Percentiles rank a stretch among this genome's conserved stretches.
Conservation (phyloP, 2,888 invertebrate species). For the Deilephila elpenor region DNA sequence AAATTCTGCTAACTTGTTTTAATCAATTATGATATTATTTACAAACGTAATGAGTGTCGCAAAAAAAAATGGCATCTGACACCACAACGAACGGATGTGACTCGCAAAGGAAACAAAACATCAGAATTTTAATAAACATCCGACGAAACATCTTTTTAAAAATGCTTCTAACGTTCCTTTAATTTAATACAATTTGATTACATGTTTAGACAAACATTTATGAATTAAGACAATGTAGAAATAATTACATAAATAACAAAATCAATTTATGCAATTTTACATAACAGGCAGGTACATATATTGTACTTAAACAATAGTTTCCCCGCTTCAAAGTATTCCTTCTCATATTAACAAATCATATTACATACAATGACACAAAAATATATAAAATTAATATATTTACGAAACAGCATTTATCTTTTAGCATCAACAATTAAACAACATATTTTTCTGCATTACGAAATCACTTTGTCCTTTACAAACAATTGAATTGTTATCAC, state of each 20-base stretch:
- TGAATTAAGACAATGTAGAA: too few species aligned
- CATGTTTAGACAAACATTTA: too few species aligned
- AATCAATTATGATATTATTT: slow-evolving; percentile 5
- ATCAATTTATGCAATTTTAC: too few species aligned
- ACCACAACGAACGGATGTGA: not conserved
- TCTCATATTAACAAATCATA: too few species aligned
- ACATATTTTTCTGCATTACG: not conserved
- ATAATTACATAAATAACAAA: too few species aligned
- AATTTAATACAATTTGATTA: not conserved
- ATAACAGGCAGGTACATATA: too few species aligned
- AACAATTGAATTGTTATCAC: not conserved
- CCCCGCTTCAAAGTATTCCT: too few species aligned
- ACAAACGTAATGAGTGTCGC: not conserved
- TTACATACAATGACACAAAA: not conserved
- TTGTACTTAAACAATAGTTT: too few species aligned
- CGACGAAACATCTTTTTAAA: not conserved
- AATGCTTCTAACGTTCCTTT: not conserved
- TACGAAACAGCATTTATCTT: too few species aligned
- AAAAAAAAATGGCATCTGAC: not conserved
- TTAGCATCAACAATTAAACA: not conserved
- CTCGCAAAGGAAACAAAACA: slow-evolving; percentile 13
- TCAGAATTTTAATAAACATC: not conserved
- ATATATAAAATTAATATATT: too few species aligned
- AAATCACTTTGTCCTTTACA: not conserved
- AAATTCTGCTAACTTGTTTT: not conserved